Percentiles rank a stretch among this genome's conserved stretches.
These are phyloP conservation scores for Lasius fuliginosus DNA, from an alignment of 2,888 invertebrate species.

Conservation along the genomic window DNA sequence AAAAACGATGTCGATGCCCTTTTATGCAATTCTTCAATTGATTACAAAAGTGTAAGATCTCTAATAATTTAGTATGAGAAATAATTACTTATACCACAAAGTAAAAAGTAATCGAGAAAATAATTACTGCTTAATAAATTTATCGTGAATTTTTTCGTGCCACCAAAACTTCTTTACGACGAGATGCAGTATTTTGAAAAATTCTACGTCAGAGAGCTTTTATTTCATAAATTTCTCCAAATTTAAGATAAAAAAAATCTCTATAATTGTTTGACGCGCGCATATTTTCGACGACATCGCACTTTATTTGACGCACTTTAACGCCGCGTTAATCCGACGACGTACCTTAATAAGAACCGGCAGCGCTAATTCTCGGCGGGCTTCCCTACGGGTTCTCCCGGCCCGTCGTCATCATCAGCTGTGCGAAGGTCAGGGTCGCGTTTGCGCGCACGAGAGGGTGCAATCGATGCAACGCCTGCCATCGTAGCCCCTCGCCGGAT, in stretches of 20 bases:
- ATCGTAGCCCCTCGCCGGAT: slow-evolving; percentile 64
- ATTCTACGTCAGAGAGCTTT: background rate
- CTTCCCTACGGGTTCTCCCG: slow-evolving; percentile 50
- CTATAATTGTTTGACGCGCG: background rate
- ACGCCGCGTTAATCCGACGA: slow-evolving; percentile 44
- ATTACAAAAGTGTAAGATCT: background rate
- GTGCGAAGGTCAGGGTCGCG: slow-evolving; percentile 83
- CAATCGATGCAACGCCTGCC: slow-evolving; percentile 79
- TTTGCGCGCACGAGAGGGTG: slow-evolving; percentile 74
- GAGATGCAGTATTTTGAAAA: background rate
- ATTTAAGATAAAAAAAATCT: background rate
- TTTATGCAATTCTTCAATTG: background rate
- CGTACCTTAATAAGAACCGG: slow-evolving; percentile 71
- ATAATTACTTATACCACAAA: background rate
- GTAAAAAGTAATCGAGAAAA: background rate
- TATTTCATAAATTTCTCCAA: background rate
- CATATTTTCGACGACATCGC: slow-evolving; percentile 24
- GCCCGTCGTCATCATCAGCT: slow-evolving; percentile 75
- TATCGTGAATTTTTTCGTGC: background rate
- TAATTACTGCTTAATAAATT: background rate
- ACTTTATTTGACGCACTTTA: slow-evolving; percentile 14
- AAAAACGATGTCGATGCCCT: background rate
- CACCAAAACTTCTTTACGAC: background rate
- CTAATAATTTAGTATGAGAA: slow-evolving; percentile 1
- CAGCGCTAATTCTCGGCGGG: slow-evolving; percentile 68